Evolutionary conservation across 2,888 invertebrate species (phyloP).

Genomic region (Mesorhabditis spiculigera): DNA sequence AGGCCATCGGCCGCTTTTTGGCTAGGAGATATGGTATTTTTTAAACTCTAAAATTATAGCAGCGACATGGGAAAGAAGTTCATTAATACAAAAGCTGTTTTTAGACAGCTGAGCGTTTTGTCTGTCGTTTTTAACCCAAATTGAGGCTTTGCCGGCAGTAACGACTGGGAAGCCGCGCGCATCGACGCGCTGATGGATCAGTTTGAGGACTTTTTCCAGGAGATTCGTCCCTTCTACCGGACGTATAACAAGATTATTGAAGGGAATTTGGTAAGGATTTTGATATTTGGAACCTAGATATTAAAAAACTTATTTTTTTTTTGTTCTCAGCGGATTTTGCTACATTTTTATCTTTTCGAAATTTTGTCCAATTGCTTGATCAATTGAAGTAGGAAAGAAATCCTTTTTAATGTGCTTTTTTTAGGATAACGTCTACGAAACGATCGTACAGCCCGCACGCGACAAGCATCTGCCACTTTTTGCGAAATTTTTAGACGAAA

Average conservation of each 20-base stretch:
- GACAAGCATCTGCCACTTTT: constrained; percentile 1
- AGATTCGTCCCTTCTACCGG: background rate
- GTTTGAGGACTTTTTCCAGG: constrained; percentile 6
- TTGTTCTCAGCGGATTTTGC: too few relatives aligned
- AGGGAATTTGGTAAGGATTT: background rate
- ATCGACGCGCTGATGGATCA: background rate
- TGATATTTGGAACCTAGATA: too few relatives aligned
- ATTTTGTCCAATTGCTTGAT: too few relatives aligned
- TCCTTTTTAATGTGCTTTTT: background rate
- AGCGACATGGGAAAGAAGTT: background rate
- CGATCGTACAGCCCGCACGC: background rate
- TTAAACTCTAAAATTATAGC: background rate
- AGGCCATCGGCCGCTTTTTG: background rate
- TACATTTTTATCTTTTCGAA: too few relatives aligned
- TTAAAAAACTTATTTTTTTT: too few relatives aligned
- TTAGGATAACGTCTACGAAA: constrained; percentile 3
- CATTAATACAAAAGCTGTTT: too few relatives aligned
- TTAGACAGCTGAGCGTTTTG: too few relatives aligned
- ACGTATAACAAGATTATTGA: background rate
- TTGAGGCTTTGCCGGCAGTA: background rate
- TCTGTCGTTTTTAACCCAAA: too few relatives aligned
- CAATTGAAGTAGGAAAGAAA: too few relatives aligned
- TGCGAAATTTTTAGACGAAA: background rate
- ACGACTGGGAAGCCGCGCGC: background rate
- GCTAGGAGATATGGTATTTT: background rate